These are phyloP conservation scores for human (Homo sapiens) DNA, from an alignment of 2,113 vertebrate species.

Conservation along the genomic window GRCh38 chr3:44669001-44669500, in stretches of 20 bases:
- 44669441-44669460: neutral
- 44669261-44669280: neutral
- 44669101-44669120: neutral
- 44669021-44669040: neutral
- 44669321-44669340: slow-evolving; percentile 26
- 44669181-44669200: slow-evolving; percentile 13
- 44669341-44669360: slow-evolving; percentile 14
- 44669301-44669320: neutral
- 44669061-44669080: neutral
- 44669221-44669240: neutral
- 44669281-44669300: neutral
- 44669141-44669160: neutral
- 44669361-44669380: neutral
- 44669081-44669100: neutral
- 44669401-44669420: neutral
- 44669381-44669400: neutral
- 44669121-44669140: neutral
- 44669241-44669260: neutral
- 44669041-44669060: neutral
- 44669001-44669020: neutral
- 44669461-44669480: neutral
- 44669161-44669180: neutral
- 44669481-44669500: neutral
- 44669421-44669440: neutral
- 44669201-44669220: neutral